Evolutionary conservation across 64 coral and sea anemone genomes (phyloP).

Genomic region (Stichodactyla helianthus): DNA sequence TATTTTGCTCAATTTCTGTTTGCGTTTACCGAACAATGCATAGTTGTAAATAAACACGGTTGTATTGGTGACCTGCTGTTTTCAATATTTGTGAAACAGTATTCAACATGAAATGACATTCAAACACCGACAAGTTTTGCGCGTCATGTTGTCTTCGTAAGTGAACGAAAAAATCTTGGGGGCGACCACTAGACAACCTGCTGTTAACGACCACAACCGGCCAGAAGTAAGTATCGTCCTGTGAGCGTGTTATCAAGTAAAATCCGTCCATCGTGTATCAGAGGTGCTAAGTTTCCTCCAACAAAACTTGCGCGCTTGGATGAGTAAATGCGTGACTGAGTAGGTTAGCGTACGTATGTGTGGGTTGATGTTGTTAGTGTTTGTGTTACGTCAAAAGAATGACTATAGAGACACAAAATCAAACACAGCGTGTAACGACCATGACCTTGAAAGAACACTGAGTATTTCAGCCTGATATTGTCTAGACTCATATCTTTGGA

Average conservation of each 20-base stretch:
- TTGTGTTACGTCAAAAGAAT: not conserved
- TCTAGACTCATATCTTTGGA: no score
- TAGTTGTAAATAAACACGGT: not conserved
- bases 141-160: not conserved
- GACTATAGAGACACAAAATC: not conserved
- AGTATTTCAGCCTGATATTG: no score
- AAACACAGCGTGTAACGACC: not conserved
- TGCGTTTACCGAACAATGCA: not conserved
- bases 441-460: not conserved
- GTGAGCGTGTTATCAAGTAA: not conserved
- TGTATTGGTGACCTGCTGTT: not conserved
- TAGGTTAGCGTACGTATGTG: not conserved
- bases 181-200: not conserved
- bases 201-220: not conserved
- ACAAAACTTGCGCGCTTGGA: not conserved
- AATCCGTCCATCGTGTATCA: not conserved
- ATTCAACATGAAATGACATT: not conserved
- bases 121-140: not conserved
- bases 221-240: not conserved
- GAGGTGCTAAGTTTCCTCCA: not conserved
- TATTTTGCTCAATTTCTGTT: not conserved
- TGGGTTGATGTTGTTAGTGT: not conserved
- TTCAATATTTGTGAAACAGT: not conserved
- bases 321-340: not conserved
- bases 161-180: not conserved